phyloP scores from a whole-genome alignment of 2,797 vertebrate genomes.

The Glyptemys insculpta region DNA sequence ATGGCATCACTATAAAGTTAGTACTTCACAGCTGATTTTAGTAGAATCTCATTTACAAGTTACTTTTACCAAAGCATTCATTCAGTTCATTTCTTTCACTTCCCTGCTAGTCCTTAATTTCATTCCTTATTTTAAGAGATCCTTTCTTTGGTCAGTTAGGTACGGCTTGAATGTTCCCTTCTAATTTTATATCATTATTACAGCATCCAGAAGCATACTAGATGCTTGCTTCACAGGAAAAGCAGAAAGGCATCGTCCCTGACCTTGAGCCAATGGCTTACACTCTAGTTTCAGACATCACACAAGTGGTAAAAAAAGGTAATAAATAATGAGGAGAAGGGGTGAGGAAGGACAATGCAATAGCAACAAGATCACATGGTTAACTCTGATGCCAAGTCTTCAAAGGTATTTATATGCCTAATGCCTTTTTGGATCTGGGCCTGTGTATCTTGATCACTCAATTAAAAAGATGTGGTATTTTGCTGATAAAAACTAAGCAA shows the following conservation, averaged over 20 bases:
- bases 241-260: not conserved
- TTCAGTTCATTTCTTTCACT: conserved; percentile 18
- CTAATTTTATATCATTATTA: not conserved
- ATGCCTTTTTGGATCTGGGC: not conserved
- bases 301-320: not conserved
- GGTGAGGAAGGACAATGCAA: not conserved
- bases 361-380: not conserved
- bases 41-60: not conserved
- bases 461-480: conserved; percentile 6
- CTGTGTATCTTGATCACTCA: not conserved
- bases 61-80: not conserved
- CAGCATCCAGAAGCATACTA: not conserved
- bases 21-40: not conserved
- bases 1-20: not conserved
- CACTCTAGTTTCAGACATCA: not conserved
- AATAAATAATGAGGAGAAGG: not conserved
- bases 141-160: not conserved
- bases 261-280: not conserved
- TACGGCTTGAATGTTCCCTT: not conserved
- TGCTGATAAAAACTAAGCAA: conserved; percentile 10
- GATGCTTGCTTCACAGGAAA: not conserved
- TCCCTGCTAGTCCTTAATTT: not conserved
- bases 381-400: not conserved
- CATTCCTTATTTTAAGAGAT: not conserved
- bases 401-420: too few species aligned